These are phyloP conservation scores for Eupristina koningsbergeri DNA, from an alignment of 1,140 invertebrate genomes.

Conservation along the genomic window DNA sequence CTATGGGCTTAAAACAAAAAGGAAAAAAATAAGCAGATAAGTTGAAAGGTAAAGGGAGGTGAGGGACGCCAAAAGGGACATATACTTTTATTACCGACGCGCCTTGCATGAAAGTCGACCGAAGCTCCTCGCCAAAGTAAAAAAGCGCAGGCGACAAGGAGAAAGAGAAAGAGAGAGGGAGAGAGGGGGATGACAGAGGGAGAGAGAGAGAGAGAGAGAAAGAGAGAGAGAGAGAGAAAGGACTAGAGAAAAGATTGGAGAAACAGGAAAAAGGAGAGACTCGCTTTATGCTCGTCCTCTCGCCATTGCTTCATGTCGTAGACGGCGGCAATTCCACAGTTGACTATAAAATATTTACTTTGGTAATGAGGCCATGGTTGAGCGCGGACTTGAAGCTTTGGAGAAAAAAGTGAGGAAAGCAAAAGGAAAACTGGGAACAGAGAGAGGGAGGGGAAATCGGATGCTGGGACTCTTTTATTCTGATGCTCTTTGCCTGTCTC, in stretches of 20 bases:
- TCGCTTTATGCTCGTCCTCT: constrained; percentile 40
- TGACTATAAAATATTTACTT: constrained; percentile 74
- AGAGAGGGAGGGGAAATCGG: neutral
- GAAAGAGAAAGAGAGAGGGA: neutral
- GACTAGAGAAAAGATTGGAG: neutral
- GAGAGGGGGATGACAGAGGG: neutral
- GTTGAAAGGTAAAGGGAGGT: constrained; percentile 69
- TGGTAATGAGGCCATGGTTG: constrained; percentile 72
- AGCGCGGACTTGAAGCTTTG: constrained; percentile 52
- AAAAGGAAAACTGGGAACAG: neutral
- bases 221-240: neutral
- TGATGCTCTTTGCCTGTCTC: neutral
- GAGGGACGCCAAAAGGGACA: constrained; percentile 54
- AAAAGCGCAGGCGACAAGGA: neutral
- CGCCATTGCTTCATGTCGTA: constrained; percentile 51
- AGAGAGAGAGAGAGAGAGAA: constrained; percentile 9
- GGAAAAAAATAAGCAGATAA: constrained; percentile 65
- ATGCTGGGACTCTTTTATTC: neutral
- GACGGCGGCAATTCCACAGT: constrained; percentile 58
- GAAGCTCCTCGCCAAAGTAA: neutral
- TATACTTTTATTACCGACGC: constrained; percentile 59
- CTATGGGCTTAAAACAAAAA: constrained; percentile 21
- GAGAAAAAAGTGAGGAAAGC: neutral
- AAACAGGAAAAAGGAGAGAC: constrained; percentile 10
- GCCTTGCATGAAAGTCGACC: neutral